Base-by-base conservation (phyloP, 2,797 vertebrate genomes). In the Sphenopsis melanotis region DNA sequence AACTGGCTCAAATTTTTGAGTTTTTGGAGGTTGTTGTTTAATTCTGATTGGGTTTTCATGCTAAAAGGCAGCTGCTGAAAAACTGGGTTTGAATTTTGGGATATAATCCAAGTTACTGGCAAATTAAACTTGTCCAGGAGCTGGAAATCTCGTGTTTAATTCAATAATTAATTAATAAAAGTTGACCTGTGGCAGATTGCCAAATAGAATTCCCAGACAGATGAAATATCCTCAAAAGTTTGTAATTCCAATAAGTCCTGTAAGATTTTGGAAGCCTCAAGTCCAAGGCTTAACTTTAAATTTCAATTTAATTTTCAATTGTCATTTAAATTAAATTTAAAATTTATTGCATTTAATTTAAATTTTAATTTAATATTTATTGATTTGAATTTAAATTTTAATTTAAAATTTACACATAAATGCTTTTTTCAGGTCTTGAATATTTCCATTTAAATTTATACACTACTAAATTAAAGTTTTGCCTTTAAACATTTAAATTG, bases 71-170 rank as follows among this genome's bases (percentile, higher is more conserved):
- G 83, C 63, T 71, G 24, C 2, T 7, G 49, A 83, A 90, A 90
- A 89, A 42, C 2, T 6, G 11, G 24, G 14, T 34, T 32, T 37
- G 13, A 1, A 5, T 61, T 90, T 41, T 12, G 12, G 13, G 19
- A 36, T 55, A 68, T 74, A 83, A 68, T 2, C 11, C 42, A 19
- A 46, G 3, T 17, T 74, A 11, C 2, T 8, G 2, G 12, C 21
- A 59, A 85, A 70, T 49, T 46, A 34, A 42, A 47, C 7, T 3
- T 4, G 2, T 27, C 17, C 24, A 32, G 52, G 22, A 77, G n/a
- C 29, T 70, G 76, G 24, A 47, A 13, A 59, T 30, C 0, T 44
- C 0, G 0, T 20, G 0, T 12, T 65, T 24, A 41, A 63, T 23
- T 49, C 14, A 70, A 10, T 22, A 47, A 27, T 55, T 39, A 39